These are phyloP conservation scores for Amphipoea oculea DNA, from an alignment of 2,888 invertebrate genomes.

Conservation along the genomic window DNA sequence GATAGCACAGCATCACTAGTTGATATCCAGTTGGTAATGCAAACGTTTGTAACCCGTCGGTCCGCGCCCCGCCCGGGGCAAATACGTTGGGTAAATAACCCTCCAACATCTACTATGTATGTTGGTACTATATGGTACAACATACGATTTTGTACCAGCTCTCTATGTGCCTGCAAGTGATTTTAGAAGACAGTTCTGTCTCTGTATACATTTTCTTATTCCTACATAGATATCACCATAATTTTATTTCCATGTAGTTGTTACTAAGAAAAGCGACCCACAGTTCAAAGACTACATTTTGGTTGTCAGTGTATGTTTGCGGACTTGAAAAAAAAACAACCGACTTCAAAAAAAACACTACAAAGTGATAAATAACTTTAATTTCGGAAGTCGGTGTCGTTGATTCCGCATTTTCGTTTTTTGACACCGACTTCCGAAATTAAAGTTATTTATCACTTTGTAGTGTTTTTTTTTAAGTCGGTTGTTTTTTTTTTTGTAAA, in stretches of 20 bases:
- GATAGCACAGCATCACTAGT: conserved; percentile 70
- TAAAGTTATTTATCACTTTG: too few relatives aligned
- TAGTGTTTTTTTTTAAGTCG: too few relatives aligned
- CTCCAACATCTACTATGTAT: conserved; percentile 64
- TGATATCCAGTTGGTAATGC: conserved; percentile 87
- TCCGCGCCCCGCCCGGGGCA: conserved; percentile 81
- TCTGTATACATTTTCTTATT: neutral
- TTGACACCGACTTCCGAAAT: too few relatives aligned
- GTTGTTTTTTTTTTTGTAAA: too few relatives aligned
- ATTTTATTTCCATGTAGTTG: too few relatives aligned
- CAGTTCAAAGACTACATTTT: neutral
- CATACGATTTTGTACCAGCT: conserved; percentile 56
- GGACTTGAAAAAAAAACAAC: too few relatives aligned
- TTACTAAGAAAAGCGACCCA: neutral
- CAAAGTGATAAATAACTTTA: too few relatives aligned
- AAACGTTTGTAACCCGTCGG: conserved; percentile 86
- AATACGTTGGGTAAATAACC: conserved; percentile 83
- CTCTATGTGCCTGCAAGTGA: conserved; percentile 42
- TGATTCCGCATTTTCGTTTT: too few relatives aligned
- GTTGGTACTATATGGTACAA: conserved; percentile 50
- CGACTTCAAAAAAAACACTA: too few relatives aligned
- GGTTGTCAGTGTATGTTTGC: neutral
- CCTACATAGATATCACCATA: too few relatives aligned
- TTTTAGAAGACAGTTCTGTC: conserved; percentile 24
- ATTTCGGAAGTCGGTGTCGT: too few relatives aligned